Conservation (phyloP, 2,888 invertebrate genomes). For the Callimorpha dominula region DNA sequence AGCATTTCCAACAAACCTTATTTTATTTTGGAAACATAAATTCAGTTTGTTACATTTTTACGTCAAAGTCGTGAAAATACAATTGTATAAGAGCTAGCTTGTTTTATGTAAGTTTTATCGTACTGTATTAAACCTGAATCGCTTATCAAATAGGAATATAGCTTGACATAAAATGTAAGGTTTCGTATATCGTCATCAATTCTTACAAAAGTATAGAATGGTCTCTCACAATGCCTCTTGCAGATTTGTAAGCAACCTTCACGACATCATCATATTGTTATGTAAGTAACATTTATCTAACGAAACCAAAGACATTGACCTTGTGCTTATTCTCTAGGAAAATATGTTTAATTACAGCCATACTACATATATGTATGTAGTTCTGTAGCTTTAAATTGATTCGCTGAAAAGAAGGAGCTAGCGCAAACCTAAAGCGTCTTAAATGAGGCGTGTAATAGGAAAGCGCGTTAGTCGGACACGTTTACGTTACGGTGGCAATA, state of each 20-base stretch:
- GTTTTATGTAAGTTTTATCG: slow-evolving; percentile 2
- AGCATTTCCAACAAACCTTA: slow-evolving; percentile 37
- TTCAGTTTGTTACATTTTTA: slow-evolving; percentile 26
- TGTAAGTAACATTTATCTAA: neutral
- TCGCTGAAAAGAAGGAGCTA: neutral
- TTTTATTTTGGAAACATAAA: slow-evolving; percentile 31
- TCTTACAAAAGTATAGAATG: neutral
- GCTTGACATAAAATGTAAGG: too few species aligned
- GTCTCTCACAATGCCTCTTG: neutral
- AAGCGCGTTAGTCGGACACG: neutral
- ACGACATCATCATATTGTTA: neutral
- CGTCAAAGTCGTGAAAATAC: slow-evolving; percentile 4
- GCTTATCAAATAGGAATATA: slow-evolving; percentile 1
- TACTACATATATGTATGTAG: neutral
- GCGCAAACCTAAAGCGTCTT: neutral
- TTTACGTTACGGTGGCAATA: neutral
- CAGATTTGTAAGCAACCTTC: neutral
- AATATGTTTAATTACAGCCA: neutral
- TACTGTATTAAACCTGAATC: neutral
- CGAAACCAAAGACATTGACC: neutral
- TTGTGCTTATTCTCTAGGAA: neutral
- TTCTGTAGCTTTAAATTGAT: neutral
- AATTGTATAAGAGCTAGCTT: neutral
- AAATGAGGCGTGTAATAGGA: neutral
- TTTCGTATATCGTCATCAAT: slow-evolving; percentile 1